Percentiles rank a stretch among this genome's conserved stretches.
Conservation (phyloP, 2,113 vertebrate species). For the Ornithorhynchus anatinus region DNA sequence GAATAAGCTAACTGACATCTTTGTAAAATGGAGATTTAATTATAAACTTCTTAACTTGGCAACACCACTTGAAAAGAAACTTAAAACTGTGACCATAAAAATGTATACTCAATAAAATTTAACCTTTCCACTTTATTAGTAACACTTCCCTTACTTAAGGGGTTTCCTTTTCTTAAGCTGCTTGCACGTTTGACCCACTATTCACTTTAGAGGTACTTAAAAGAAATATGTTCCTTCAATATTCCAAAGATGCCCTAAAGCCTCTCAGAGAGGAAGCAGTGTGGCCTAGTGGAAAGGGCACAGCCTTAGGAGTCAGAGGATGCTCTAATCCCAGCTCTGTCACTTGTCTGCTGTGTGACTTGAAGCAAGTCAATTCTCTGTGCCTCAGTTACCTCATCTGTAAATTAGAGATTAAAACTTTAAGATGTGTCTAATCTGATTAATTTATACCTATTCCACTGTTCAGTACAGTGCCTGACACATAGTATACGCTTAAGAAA, state of each 20-base stretch:
- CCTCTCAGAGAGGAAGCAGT: too few species aligned
- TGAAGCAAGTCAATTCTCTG: too few species aligned
- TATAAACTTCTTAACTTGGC: slow-evolving; percentile 58
- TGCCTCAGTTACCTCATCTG: too few species aligned
- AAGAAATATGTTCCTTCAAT: background rate
- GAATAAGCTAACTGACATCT: slow-evolving; percentile 54
- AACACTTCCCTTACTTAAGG: slow-evolving; percentile 32
- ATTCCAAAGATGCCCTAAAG: background rate
- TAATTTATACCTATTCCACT: too few species aligned
- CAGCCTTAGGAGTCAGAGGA: too few species aligned
- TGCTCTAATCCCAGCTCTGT: too few species aligned
- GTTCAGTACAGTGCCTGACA: too few species aligned
- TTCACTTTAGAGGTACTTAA: background rate
- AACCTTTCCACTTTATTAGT: slow-evolving; percentile 45
- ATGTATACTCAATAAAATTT: slow-evolving; percentile 27
- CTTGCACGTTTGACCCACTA: slow-evolving; percentile 16
- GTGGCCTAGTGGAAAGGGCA: too few species aligned
- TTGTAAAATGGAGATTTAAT: slow-evolving; percentile 61
- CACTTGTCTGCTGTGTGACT: too few species aligned
- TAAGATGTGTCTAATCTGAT: too few species aligned
- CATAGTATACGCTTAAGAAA: too few species aligned
- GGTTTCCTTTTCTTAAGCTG: slow-evolving; percentile 40
- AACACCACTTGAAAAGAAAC: slow-evolving; percentile 50
- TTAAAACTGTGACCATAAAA: slow-evolving; percentile 43
- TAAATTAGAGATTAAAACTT: too few species aligned